Conservation (phyloP, 2,113 vertebrate species). For the Tragulus kanchil region DNA sequence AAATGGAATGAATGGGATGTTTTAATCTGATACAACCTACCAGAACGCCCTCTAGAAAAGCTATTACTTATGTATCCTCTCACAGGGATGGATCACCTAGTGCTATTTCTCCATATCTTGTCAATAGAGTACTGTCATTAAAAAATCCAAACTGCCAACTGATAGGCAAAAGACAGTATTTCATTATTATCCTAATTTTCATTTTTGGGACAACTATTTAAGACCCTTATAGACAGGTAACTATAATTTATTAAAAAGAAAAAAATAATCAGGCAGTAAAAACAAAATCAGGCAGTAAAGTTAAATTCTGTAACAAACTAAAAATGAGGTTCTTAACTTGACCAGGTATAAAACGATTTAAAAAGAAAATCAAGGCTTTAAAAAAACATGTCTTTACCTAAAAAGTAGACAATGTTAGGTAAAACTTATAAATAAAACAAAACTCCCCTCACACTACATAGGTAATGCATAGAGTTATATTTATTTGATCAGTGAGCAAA, state of each 20-base stretch:
- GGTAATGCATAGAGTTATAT: neutral
- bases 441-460: neutral
- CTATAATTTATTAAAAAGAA: neutral
- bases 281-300: neutral
- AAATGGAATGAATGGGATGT: neutral
- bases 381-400: conserved; percentile 35
- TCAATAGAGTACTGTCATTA: neutral
- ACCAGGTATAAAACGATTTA: neutral
- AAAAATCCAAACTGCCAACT: neutral
- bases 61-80: neutral
- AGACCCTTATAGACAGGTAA: neutral
- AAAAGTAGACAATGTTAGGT: conserved; percentile 30
- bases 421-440: conserved; percentile 37
- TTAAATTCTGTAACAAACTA: conserved; percentile 54
- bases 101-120: neutral
- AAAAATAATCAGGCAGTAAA: neutral
- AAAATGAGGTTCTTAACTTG: neutral
- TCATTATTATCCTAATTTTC: conserved; percentile 45
- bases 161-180: conserved; percentile 5
- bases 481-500: neutral
- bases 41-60: neutral
- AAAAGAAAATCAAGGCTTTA: conserved; percentile 36
- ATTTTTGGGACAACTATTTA: conserved; percentile 16
- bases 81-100: neutral
- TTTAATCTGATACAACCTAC: neutral